Evolutionary conservation across 2,888 invertebrate genomes (phyloP).

Genomic region (Mimachlamys varia): DNA sequence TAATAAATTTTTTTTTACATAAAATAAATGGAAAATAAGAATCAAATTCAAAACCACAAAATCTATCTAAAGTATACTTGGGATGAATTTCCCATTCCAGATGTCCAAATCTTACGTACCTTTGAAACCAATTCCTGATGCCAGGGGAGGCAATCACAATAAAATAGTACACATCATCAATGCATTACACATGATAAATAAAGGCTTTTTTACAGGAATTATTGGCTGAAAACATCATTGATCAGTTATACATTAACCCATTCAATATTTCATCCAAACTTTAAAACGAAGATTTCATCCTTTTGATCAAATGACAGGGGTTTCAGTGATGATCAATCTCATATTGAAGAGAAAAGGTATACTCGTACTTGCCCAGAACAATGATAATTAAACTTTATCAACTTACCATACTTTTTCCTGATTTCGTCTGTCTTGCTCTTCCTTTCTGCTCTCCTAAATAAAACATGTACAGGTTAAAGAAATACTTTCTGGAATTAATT

Average conservation of each 20-base stretch:
- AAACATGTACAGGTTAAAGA: neutral
- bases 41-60: neutral
- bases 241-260: too few species aligned
- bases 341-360: too few species aligned
- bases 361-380: too few species aligned
- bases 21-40: too few species aligned
- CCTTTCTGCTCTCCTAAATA: slow-evolving; percentile 66
- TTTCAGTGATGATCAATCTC: too few species aligned
- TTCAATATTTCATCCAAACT: too few species aligned
- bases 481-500: too few species aligned
- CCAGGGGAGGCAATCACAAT: neutral
- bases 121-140: slow-evolving; percentile 43
- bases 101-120: slow-evolving; percentile 40
- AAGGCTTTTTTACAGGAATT: too few species aligned
- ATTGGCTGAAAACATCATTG: too few species aligned
- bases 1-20: too few species aligned
- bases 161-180: neutral
- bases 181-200: neutral
- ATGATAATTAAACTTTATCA: neutral
- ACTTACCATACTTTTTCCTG: slow-evolving; percentile 71
- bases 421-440: slow-evolving; percentile 70
- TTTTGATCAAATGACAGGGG: too few species aligned
- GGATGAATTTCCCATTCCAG: neutral
- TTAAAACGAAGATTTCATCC: too few species aligned
- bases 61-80: neutral